phyloP scores from a whole-genome alignment of 2,797 vertebrate genomes.

The Enteromius thamalakanensis region DNA sequence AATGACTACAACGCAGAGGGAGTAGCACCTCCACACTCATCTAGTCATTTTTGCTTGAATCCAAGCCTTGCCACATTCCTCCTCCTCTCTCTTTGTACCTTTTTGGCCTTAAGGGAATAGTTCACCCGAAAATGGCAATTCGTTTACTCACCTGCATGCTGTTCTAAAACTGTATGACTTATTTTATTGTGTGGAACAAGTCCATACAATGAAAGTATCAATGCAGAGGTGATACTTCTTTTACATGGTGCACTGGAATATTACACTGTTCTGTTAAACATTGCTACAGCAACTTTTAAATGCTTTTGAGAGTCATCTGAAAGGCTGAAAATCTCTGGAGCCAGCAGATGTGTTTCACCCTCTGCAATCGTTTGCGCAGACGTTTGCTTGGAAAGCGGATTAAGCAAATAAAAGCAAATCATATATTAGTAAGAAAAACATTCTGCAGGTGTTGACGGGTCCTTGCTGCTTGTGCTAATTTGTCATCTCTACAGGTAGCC shows the following conservation, averaged over 20 bases:
- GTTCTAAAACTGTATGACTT: not conserved
- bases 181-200: not conserved
- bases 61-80: slow-evolving; percentile 3
- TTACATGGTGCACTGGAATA: not conserved
- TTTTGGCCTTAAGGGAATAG: slow-evolving; percentile 1
- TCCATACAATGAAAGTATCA: not conserved
- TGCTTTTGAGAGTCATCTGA: slow-evolving; percentile 7
- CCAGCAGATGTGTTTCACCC: slow-evolving; percentile 34
- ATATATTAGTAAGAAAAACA: slow-evolving; percentile 47
- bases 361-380: slow-evolving; percentile 15
- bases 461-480: slow-evolving; percentile 66
- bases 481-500: slow-evolving; percentile 69
- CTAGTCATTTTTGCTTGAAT: slow-evolving; percentile 27
- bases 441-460: slow-evolving; percentile 39
- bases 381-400: slow-evolving; percentile 25
- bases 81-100: not conserved
- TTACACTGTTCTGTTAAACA: not conserved
- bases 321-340: not conserved
- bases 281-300: not conserved
- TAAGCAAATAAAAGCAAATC: slow-evolving; percentile 49
- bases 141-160: not conserved
- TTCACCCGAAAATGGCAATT: not conserved
- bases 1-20: slow-evolving; percentile 61
- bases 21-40: slow-evolving; percentile 52
- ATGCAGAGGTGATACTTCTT: not conserved